These are phyloP conservation scores for Drosophila pseudotalamancana DNA, from an alignment of 2,888 invertebrate species.

Conservation along the genomic window DNA sequence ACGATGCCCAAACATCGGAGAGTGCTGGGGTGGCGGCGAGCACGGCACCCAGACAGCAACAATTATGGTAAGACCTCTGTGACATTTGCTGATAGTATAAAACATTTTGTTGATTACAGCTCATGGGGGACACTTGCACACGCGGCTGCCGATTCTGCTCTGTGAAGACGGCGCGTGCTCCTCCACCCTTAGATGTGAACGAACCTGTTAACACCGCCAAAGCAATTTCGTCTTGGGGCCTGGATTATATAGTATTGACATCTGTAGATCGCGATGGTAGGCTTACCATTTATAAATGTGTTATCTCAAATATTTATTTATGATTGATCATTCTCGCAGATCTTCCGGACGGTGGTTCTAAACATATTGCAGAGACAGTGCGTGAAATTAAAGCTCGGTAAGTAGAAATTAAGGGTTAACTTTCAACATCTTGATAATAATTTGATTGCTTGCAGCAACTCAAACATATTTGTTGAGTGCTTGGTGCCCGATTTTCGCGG, in stretches of 20 bases:
- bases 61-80: conserved; percentile 92
- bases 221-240: conserved; percentile 96
- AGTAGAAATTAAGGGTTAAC: not conserved
- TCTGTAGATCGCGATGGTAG: conserved; percentile 98
- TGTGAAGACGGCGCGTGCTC: conserved; percentile 96
- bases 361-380: conserved; percentile 97
- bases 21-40: conserved; percentile 99
- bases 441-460: conserved; percentile 86
- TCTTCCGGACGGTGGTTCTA: conserved; percentile 96
- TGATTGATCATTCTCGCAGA: conserved; percentile 86
- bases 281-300: not conserved
- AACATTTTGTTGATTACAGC: conserved; percentile 86
- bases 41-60: conserved; percentile 99
- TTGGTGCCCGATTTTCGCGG: conserved; percentile 98
- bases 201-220: conserved; percentile 97
- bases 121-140: conserved; percentile 99
- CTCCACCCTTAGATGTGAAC: conserved; percentile 93
- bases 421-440: not conserved
- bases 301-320: not conserved
- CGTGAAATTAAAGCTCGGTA: conserved; percentile 91
- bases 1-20: conserved; percentile 98
- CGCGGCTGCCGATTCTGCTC: conserved; percentile 99
- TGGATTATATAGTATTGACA: conserved; percentile 98
- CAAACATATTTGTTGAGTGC: conserved; percentile 96
- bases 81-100: conserved; percentile 69